phyloP scores from a whole-genome alignment of 2,888 invertebrate genomes.

The Pseudococcus jackbeardsleyi region DNA sequence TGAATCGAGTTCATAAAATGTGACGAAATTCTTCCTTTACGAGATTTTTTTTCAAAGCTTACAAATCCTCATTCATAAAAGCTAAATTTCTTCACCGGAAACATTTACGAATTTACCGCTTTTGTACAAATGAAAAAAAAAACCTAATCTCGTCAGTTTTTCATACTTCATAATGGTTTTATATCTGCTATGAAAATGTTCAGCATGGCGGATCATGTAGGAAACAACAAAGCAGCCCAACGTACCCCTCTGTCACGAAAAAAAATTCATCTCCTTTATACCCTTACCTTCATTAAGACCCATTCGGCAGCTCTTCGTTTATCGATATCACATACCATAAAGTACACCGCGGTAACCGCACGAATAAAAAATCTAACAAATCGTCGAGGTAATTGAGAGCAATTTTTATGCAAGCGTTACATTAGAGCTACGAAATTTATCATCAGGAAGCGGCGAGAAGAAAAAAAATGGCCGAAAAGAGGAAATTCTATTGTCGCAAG shows the following conservation, averaged over 20 bases:
- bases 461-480: not conserved
- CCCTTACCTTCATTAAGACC: not conserved
- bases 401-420: not conserved
- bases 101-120: not conserved
- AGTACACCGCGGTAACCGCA: not conserved
- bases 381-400: constrained; percentile 3
- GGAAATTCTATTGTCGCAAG: constrained; percentile 31
- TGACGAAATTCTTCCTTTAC: not conserved
- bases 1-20: not conserved
- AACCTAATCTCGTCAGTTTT: not conserved
- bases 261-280: not conserved
- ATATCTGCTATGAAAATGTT: not conserved
- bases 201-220: not conserved
- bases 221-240: not conserved
- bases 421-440: not conserved
- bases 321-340: not conserved
- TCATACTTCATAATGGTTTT: not conserved
- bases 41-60: not conserved
- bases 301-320: not conserved
- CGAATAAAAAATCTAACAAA: not conserved
- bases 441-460: not conserved
- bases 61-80: not conserved
- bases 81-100: not conserved
- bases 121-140: not conserved
- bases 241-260: too few relatives aligned